phyloP scores from a whole-genome alignment of 2,888 invertebrate genomes.

The Drosophila limbata region DNA sequence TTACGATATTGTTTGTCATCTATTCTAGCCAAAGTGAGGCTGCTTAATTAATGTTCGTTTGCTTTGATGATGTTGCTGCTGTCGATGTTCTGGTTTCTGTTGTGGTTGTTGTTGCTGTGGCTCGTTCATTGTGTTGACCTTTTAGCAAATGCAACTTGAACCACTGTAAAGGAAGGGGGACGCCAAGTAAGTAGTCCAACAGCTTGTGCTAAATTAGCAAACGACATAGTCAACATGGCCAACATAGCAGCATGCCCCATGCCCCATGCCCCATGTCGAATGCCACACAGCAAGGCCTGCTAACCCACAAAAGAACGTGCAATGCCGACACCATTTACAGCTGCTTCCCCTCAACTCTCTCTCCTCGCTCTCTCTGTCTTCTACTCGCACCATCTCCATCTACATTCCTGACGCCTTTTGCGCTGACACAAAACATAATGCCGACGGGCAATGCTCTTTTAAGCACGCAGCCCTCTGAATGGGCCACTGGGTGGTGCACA shows the following conservation, averaged over 20 bases:
- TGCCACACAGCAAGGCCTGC: constrained; percentile 57
- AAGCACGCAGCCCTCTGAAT: constrained; percentile 71
- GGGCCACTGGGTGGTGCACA: constrained; percentile 18
- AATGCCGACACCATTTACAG: constrained; percentile 63
- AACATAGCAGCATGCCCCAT: constrained; percentile 47
- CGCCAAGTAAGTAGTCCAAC: constrained; percentile 62
- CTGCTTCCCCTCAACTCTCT: background rate
- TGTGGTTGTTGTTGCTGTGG: constrained; percentile 1
- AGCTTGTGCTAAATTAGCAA: constrained; percentile 79
- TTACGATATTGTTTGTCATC: constrained; percentile 59
- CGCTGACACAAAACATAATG: constrained; percentile 80
- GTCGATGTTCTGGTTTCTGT: constrained; percentile 6
- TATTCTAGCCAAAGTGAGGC: constrained; percentile 45
- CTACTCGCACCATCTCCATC: background rate
- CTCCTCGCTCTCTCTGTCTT: background rate
- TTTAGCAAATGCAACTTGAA: constrained; percentile 71
- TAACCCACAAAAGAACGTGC: constrained; percentile 80
- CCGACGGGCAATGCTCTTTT: constrained; percentile 83
- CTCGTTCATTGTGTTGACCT: constrained; percentile 66
- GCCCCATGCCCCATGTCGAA: constrained; percentile 4
- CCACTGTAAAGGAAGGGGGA: constrained; percentile 40
- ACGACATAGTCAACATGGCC: constrained; percentile 80
- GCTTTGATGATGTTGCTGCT: constrained; percentile 54
- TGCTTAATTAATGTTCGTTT: constrained; percentile 77
- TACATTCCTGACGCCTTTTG: constrained; percentile 44